Evolutionary conservation across 2,888 invertebrate species (phyloP).

Genomic region (Blastobasis lacticolella): DNA sequence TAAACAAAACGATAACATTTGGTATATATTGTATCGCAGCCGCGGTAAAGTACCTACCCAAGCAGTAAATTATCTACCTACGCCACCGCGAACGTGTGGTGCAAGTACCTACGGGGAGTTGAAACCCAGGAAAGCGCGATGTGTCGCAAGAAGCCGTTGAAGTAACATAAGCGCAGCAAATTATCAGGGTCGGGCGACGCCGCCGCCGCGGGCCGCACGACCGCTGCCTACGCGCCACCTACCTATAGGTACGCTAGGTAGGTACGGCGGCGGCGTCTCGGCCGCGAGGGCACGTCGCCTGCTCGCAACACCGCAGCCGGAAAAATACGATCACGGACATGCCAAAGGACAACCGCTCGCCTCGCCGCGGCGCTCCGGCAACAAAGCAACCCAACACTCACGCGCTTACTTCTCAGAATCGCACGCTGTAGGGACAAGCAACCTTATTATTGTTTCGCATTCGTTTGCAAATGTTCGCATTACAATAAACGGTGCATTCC

Average conservation of each 20-base stretch:
- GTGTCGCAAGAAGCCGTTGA: constrained; percentile 72
- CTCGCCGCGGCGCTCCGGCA: constrained; percentile 21
- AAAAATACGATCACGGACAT: constrained; percentile 55
- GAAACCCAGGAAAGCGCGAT: constrained; percentile 55
- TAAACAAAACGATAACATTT: too few relatives aligned
- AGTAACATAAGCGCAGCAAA: constrained; percentile 71
- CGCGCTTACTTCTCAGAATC: constrained; percentile 39
- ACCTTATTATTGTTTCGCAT: constrained; percentile 25
- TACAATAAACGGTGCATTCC: constrained; percentile 10
- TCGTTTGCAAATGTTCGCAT: constrained; percentile 13
- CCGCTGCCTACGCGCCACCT: constrained; percentile 54
- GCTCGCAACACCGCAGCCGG: constrained; percentile 31
- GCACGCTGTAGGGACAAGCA: constrained; percentile 15
- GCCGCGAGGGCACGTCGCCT: constrained; percentile 31
- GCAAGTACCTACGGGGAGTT: constrained; percentile 23
- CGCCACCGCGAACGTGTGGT: constrained; percentile 25
- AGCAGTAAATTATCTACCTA: too few relatives aligned
- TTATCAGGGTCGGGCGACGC: constrained; percentile 68
- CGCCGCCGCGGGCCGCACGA: constrained; percentile 50
- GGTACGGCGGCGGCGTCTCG: constrained; percentile 26
- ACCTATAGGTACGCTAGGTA: constrained; percentile 28
- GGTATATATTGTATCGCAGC: too few relatives aligned
- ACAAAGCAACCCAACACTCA: constrained; percentile 33
- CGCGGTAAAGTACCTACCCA: too few relatives aligned
- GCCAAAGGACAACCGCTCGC: constrained; percentile 43